phyloP scores from a whole-genome alignment of 2,113 vertebrate genomes.

The Mystacornis crossleyi region DNA sequence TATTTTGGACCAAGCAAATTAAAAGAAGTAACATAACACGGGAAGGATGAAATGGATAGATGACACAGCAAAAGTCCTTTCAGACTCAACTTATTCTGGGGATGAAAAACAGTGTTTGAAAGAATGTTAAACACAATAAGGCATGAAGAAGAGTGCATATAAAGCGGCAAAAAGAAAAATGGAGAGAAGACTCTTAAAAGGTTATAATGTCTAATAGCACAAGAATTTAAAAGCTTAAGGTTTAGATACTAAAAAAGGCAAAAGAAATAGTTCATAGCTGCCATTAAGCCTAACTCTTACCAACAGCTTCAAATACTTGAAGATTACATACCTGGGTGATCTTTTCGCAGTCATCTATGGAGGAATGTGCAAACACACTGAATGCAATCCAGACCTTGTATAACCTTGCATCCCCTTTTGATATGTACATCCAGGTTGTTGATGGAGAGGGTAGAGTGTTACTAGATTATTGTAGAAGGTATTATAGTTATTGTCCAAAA shows the following conservation, averaged over 20 bases:
- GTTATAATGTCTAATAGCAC: neutral
- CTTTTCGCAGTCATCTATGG: neutral
- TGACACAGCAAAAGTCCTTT: slow-evolving; percentile 7
- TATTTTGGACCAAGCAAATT: slow-evolving; percentile 12
- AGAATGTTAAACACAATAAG: slow-evolving; percentile 32
- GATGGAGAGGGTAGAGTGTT: neutral
- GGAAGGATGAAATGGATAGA: neutral
- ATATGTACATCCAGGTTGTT: neutral
- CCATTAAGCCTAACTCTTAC: neutral
- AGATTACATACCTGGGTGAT: neutral
- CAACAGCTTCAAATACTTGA: neutral
- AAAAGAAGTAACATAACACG: neutral
- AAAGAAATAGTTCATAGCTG: neutral
- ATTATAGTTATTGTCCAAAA: neutral
- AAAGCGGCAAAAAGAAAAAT: slow-evolving; percentile 12
- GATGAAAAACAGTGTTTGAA: slow-evolving; percentile 34
- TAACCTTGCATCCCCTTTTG: neutral
- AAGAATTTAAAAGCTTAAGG: neutral
- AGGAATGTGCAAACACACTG: neutral
- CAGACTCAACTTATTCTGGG: neutral
- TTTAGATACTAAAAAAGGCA: neutral
- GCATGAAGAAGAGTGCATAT: slow-evolving; percentile 8
- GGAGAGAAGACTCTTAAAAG: neutral
- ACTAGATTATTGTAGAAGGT: neutral
- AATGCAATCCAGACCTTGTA: neutral